These are phyloP conservation scores for Ametastegia equiseti DNA, from an alignment of 2,888 invertebrate genomes.

Conservation along the genomic window DNA sequence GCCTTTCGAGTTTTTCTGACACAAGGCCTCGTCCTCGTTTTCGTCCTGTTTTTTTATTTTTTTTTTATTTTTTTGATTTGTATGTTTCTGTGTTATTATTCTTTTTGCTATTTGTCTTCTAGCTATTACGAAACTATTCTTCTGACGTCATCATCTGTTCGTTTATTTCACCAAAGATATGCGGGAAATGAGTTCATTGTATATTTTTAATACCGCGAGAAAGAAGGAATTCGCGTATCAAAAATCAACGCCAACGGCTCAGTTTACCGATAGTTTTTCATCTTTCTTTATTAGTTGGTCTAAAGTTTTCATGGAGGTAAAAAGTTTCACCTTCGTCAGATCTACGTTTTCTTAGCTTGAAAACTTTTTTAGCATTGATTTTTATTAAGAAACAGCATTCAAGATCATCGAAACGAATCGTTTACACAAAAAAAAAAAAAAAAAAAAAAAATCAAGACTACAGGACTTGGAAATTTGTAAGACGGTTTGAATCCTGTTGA, in stretches of 20 bases:
- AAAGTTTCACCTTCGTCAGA: no score
- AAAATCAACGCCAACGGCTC: not conserved
- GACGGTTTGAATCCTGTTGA: no score
- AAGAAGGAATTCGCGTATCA: not conserved
- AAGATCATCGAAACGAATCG: no score
- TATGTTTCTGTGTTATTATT: no score
- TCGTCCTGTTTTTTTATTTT: not conserved
- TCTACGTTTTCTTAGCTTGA: not conserved
- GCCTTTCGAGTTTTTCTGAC: not conserved
- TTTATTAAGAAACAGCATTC: no score
- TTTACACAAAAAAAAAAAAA: no score
- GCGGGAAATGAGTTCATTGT: slow-evolving; percentile 21
- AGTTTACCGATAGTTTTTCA: not conserved
- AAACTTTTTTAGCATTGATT: not conserved
- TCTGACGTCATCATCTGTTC: not conserved
- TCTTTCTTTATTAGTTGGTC: no score
- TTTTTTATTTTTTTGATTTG: not conserved
- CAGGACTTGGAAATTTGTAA: no score
- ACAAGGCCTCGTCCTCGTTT: not conserved
- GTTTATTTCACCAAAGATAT: not conserved
- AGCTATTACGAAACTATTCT: not conserved
- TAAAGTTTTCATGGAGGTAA: no score
- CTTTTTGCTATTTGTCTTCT: not conserved
- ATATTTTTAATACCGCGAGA: not conserved
- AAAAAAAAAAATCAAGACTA: no score